Evolutionary conservation across 2,888 invertebrate genomes (phyloP).

Genomic region (Melipona beecheii): DNA sequence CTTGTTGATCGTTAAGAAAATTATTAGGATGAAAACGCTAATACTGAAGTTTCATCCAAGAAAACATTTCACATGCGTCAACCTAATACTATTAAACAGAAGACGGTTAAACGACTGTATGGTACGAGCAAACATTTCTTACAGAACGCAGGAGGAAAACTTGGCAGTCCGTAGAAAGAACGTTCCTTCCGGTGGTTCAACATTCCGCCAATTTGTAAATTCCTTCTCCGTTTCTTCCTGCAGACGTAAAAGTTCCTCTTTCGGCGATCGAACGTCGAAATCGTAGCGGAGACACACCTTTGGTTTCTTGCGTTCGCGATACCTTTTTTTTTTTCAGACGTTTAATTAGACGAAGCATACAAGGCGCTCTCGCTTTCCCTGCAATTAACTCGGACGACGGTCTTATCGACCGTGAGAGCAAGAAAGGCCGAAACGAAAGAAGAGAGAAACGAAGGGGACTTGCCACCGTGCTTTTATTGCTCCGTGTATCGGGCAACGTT

Average conservation of each 20-base stretch:
- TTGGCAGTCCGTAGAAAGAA: too few relatives aligned
- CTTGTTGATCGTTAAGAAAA: too few relatives aligned
- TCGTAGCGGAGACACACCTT: too few relatives aligned
- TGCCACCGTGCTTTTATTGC: slow-evolving; percentile 43
- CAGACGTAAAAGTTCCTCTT: neutral
- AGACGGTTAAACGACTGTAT: too few relatives aligned
- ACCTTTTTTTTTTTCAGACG: slow-evolving; percentile 54
- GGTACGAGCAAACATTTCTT: neutral
- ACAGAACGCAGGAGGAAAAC: too few relatives aligned
- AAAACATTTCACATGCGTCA: too few relatives aligned
- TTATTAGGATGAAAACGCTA: too few relatives aligned
- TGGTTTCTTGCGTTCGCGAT: neutral
- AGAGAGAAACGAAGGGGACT: slow-evolving; percentile 43
- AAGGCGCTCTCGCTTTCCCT: slow-evolving; percentile 71
- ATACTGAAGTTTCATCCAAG: too few relatives aligned
- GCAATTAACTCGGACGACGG: slow-evolving; percentile 69
- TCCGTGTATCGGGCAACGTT: slow-evolving; percentile 15
- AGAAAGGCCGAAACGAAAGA: slow-evolving; percentile 6
- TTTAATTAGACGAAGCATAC: slow-evolving; percentile 73
- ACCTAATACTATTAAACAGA: too few relatives aligned
- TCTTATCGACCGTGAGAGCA: slow-evolving; percentile 36
- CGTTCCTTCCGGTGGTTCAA: neutral
- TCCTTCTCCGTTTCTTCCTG: neutral
- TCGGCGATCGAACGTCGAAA: neutral
- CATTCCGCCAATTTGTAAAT: neutral